Evolutionary conservation across 1,140 invertebrate genomes (phyloP), one percentile per base, ranked within the genome.

Genomic region (Liolophura sinensis): DNA sequence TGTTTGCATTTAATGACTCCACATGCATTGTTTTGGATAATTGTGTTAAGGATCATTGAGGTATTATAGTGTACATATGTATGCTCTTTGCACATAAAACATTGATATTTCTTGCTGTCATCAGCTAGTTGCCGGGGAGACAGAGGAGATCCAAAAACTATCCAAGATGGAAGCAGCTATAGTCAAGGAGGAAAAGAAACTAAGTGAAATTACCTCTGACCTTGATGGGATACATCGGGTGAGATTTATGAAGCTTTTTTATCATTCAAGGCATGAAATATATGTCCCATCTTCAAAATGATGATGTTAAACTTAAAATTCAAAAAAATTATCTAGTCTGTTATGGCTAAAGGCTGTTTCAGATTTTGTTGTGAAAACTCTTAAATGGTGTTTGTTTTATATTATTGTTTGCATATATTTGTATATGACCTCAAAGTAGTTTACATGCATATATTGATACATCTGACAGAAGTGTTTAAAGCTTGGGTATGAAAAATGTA

Each of bases 81-180:
- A 40, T 5, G 9, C 3, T 40, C 31, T 40, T 40, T 40, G 3
- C 31, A 3, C 9, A 9, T 9, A 40, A 40, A 9, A 9, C 9
- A 5, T 40, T 40, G 31, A 40, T 40, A 9, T 40, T 40, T 40
- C 3, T 40, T 9, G 9, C 31, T 40, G 31, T 40, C 9, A 80
- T 95, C n/a, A 73, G 72, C 69, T 69, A n/a, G 49, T 46, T 46
- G 66, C 64, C n/a, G 5, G 40, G 20, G 73, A 74, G 56, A 70
- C 71, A 48, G 66, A 64, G 31, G 50, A 69, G 16, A 68, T 68
- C 24, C 49, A 55, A 18, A 60, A 46, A 15, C 25, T 74, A 54
- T 54, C 52, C 25, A 60, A 67, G 46, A 57, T 72, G 1, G 73
- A 74, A 46, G 62, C 63, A 49, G 54, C 59, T 12, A 12, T 69